phyloP scores from a whole-genome alignment of 2,113 vertebrate genomes.

The Peromyscus polionotus region DNA sequence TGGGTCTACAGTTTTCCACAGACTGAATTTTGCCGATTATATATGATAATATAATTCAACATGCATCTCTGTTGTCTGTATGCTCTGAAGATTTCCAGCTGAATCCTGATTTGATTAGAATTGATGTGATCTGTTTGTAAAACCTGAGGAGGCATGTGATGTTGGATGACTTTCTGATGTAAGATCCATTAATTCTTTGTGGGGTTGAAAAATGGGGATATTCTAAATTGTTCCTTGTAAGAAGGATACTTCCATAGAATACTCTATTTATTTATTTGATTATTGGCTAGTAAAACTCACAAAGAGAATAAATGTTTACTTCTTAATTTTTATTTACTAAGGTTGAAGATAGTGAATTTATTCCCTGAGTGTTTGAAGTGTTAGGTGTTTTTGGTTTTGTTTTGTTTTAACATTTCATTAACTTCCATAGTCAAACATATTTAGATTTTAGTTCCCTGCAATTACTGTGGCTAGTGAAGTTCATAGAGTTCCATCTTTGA shows the following conservation, averaged over 20 bases:
- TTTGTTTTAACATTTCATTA: background rate
- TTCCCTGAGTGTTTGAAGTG: background rate
- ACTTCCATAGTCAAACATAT: background rate
- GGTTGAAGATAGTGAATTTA: conserved; percentile 31
- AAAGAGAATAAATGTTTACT: background rate
- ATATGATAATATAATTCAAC: conserved; percentile 19
- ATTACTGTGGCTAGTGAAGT: background rate
- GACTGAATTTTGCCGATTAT: conserved; percentile 31
- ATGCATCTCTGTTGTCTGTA: background rate
- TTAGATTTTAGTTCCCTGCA: conserved; percentile 37
- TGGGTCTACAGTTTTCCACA: background rate
- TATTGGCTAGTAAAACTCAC: background rate
- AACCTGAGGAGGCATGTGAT: background rate
- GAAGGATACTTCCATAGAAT: background rate
- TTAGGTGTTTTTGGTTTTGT: background rate
- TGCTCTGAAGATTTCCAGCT: background rate
- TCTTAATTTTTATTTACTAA: background rate
- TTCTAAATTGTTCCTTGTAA: background rate
- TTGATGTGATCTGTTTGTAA: conserved; percentile 29
- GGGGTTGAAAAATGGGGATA: conserved; percentile 27
- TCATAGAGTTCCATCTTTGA: conserved; percentile 21
- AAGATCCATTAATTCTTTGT: background rate
- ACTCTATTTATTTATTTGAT: background rate
- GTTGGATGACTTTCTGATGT: background rate
- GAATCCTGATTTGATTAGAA: conserved; percentile 22